Percentiles rank a stretch among this genome's conserved stretches.
Evolutionary conservation across 2,113 vertebrate species (phyloP).

Genomic region (Acrocephalus kingi): DNA sequence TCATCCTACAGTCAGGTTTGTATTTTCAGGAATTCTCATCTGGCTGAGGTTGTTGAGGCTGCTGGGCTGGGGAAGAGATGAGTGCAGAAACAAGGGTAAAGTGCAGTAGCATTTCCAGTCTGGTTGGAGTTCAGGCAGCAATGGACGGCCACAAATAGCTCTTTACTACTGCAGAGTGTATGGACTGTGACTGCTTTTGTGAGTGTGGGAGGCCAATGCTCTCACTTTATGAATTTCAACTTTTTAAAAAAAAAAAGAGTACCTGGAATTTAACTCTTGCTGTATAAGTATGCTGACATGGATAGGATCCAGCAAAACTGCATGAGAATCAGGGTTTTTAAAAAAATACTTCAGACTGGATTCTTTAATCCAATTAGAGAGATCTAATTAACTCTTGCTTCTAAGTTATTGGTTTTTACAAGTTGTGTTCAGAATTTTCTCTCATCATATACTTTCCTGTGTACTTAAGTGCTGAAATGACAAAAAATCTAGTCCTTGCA

Average conservation of each 20-base stretch:
- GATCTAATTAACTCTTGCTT: slow-evolving; percentile 20
- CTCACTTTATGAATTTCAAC: background rate
- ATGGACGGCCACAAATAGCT: background rate
- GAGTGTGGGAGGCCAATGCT: background rate
- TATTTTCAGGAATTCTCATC: background rate
- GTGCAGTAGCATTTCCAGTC: background rate
- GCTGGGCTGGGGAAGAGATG: background rate
- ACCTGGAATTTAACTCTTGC: background rate
- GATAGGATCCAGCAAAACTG: background rate
- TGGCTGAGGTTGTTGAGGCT: background rate
- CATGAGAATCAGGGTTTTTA: slow-evolving; percentile 5
- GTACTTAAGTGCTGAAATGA: slow-evolving; percentile 54
- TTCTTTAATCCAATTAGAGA: slow-evolving; percentile 22
- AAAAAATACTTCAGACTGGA: background rate
- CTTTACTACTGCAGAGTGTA: background rate
- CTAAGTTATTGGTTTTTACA: slow-evolving; percentile 29
- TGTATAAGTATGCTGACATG: slow-evolving; percentile 9
- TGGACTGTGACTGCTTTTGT: slow-evolving; percentile 15
- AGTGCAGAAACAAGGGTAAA: background rate
- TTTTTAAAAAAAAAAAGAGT: background rate
- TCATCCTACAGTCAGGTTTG: background rate
- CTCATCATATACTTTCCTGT: slow-evolving; percentile 29
- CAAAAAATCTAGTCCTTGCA: no score
- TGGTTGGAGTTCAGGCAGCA: background rate
- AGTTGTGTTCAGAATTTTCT: slow-evolving; percentile 36